These are phyloP conservation scores for Meloidogyne hapla DNA, from an alignment of 1,140 invertebrate species.

Conservation along the genomic window DNA sequence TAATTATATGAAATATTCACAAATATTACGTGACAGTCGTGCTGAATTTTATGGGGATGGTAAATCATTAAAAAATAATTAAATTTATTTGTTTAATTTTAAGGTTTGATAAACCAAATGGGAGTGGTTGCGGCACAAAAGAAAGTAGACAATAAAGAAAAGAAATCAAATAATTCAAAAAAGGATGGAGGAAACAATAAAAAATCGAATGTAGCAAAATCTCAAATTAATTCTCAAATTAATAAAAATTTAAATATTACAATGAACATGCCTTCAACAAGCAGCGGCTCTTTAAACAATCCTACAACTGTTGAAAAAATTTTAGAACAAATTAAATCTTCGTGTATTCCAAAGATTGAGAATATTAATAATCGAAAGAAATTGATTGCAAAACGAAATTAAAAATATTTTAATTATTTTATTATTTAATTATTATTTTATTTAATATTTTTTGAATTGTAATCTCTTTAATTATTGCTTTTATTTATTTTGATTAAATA, in stretches of 20 bases:
- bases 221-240: no score
- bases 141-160: not conserved
- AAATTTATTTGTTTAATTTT: not conserved
- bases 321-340: not conserved
- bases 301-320: not conserved
- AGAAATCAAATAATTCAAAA: not conserved
- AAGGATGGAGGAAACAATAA: not conserved
- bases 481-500: no score
- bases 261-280: not conserved
- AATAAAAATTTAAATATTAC: no score
- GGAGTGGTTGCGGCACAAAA: not conserved
- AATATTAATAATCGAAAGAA: not conserved
- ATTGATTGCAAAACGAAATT: not conserved
- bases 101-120: not conserved
- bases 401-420: not conserved
- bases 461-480: no score
- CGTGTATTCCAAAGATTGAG: not conserved
- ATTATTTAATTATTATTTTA: no score
- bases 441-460: no score
- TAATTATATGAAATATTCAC: conserved; percentile 24
- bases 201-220: not conserved
- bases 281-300: not conserved
- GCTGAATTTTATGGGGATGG: conserved; percentile 23
- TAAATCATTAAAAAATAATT: not conserved
- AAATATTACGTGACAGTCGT: conserved; percentile 8